Conservation (phyloP, 2,113 vertebrate species). For the Trochalopteron elliotii region DNA sequence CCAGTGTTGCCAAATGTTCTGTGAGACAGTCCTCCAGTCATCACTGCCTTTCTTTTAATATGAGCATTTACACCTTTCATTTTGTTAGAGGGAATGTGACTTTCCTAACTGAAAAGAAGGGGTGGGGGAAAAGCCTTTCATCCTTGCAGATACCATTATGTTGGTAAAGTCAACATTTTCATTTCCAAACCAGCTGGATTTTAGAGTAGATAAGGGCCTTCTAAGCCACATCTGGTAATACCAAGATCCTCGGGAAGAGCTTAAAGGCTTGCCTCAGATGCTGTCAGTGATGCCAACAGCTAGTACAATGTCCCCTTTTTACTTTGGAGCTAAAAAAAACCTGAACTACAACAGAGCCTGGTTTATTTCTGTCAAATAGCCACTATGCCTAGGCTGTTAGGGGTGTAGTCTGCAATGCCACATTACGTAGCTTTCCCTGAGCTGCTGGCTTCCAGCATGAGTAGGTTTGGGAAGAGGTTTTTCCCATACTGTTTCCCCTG, state of each 20-base stretch:
- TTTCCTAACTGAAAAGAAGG: background rate
- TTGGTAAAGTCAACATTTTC: background rate
- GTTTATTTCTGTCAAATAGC: background rate
- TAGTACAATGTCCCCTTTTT: conserved; percentile 14
- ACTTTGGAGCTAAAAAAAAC: background rate
- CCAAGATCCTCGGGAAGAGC: background rate
- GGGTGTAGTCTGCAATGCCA: background rate
- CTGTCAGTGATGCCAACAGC: background rate
- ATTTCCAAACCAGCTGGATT: background rate
- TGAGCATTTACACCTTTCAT: background rate
- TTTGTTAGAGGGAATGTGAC: background rate
- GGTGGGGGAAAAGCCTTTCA: accelerated
- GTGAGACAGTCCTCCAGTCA: background rate
- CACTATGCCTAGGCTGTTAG: background rate
- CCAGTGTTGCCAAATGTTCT: background rate
- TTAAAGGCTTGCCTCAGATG: background rate
- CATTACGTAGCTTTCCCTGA: background rate
- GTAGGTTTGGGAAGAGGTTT: background rate
- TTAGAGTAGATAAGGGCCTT: background rate
- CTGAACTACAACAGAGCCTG: background rate
- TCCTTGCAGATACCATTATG: background rate
- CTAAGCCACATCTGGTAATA: background rate
- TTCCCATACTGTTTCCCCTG: background rate
- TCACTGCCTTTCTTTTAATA: background rate
- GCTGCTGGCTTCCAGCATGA: background rate